phyloP scores from a whole-genome alignment of 2,797 vertebrate genomes.

The Dipus sagitta region DNA sequence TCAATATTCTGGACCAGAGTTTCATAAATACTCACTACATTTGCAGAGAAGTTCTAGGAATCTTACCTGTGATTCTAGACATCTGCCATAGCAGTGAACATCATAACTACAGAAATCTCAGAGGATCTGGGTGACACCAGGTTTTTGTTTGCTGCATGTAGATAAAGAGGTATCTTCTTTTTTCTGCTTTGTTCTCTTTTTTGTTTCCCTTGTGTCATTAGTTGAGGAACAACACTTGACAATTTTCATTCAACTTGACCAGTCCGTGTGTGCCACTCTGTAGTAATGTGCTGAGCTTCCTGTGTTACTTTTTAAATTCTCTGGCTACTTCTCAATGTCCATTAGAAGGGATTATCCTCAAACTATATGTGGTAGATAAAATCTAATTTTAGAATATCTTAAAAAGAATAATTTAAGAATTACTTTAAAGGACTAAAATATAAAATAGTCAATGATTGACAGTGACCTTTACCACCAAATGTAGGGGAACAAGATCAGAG shows the following conservation, averaged over 20 bases:
- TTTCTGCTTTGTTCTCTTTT: not conserved
- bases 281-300: not conserved
- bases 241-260: not conserved
- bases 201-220: not conserved
- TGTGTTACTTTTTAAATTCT: slow-evolving; percentile 10
- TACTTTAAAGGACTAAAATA: not conserved
- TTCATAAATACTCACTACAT: not conserved
- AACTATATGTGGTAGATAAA: not conserved
- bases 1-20: not conserved
- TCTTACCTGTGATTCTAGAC: not conserved
- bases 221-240: not conserved
- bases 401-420: not conserved
- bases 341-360: not conserved
- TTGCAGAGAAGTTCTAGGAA: not conserved
- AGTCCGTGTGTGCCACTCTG: not conserved
- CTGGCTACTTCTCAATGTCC: not conserved
- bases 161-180: not conserved
- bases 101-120: not conserved
- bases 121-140: not conserved
- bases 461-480: not conserved
- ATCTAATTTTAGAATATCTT: not conserved
- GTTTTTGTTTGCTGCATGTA: not conserved
- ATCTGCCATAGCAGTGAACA: not conserved
- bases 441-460: not conserved
- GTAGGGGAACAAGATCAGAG: not conserved